Conservation (phyloP, 2,113 vertebrate species). For the Nansenia antarctica region DNA sequence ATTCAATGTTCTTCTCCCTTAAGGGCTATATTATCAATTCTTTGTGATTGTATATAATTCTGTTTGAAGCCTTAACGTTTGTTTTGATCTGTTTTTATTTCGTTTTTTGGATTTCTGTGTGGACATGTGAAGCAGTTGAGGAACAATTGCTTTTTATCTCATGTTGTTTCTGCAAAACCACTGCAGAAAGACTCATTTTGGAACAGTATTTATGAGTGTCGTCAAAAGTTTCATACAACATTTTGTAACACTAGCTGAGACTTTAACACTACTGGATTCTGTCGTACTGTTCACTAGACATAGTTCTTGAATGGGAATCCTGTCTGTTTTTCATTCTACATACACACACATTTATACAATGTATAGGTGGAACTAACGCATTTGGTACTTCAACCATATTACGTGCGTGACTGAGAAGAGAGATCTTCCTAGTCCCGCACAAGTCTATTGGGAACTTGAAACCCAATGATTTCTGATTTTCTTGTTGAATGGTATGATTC, state of each 20-base stretch:
- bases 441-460: too few relatives aligned
- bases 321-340: background rate
- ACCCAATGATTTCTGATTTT: constrained; percentile 23
- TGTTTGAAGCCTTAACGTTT: constrained; percentile 62
- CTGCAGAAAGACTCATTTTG: constrained; percentile 8
- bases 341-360: constrained; percentile 31
- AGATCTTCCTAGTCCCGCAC: too few relatives aligned
- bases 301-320: background rate
- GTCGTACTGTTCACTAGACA: constrained; percentile 13
- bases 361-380: constrained; percentile 19
- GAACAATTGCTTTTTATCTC: constrained; percentile 14
- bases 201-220: constrained; percentile 7
- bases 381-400: too few relatives aligned
- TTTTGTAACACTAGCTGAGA: constrained; percentile 35
- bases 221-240: constrained; percentile 38
- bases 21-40: constrained; percentile 81
- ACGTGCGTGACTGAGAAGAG: too few relatives aligned
- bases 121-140: constrained; percentile 52
- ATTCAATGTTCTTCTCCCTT: constrained; percentile 76
- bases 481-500: constrained; percentile 14
- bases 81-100: constrained; percentile 47
- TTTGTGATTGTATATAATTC: constrained; percentile 70
- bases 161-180: constrained; percentile 30
- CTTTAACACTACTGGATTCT: constrained; percentile 23
- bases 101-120: constrained; percentile 25